Evolutionary conservation across 37 sponge, comb jelly and placozoan species (phyloP).

Genomic region (Ianthella basta): DNA sequence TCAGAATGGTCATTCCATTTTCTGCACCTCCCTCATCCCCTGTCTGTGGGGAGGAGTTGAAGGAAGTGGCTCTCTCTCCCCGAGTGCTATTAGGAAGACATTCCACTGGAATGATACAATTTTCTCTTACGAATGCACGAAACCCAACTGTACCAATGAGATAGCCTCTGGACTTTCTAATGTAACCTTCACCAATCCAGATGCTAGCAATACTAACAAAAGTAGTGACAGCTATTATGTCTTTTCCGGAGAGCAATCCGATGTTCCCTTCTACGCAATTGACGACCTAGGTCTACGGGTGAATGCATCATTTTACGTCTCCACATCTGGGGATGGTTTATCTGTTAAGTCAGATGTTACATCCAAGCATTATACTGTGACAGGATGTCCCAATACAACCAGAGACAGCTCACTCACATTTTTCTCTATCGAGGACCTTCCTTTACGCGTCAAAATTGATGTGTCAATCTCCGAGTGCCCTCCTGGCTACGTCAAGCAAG

Average conservation of each 20-base stretch:
- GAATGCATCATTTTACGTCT: too few species aligned
- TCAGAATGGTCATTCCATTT: conserved; percentile 42
- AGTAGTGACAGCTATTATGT: neutral
- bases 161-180: conserved; percentile 40
- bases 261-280: neutral
- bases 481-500: neutral
- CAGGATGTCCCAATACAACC: too few species aligned
- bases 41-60: conserved; percentile 47
- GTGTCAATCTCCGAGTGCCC: neutral
- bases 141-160: conserved; percentile 24
- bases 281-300: neutral
- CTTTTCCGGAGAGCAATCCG: neutral
- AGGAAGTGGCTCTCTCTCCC: neutral
- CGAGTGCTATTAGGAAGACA: too few species aligned
- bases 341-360: too few species aligned
- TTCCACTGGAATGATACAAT: too few species aligned
- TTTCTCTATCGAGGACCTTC: neutral
- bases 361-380: too few species aligned
- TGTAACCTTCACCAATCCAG: neutral
- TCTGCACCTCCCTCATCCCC: conserved; percentile 56
- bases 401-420: neutral
- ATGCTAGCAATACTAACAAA: neutral
- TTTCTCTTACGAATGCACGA: too few species aligned
- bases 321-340: too few species aligned
- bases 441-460: neutral